phyloP scores from a whole-genome alignment of 2,888 invertebrate genomes.

The Myopa testacea region DNA sequence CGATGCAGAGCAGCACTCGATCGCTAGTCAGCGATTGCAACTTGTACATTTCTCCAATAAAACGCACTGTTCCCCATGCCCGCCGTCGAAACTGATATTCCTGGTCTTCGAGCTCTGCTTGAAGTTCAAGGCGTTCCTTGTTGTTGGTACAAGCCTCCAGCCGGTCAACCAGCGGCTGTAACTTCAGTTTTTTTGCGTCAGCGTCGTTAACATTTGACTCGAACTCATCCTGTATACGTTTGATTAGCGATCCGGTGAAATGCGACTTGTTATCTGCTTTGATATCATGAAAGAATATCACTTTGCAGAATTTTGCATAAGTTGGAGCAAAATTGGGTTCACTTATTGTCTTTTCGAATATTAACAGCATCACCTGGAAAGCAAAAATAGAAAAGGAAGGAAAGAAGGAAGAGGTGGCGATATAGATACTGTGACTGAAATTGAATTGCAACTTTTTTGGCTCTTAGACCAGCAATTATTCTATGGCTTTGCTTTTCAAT shows the following conservation, averaged over 20 bases:
- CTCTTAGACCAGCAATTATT: not conserved
- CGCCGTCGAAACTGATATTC: slow-evolving; percentile 65
- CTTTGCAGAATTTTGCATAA: slow-evolving; percentile 65
- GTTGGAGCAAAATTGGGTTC: slow-evolving; percentile 66
- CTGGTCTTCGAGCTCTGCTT: slow-evolving; percentile 63
- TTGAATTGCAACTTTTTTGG: not conserved
- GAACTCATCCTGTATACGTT: slow-evolving; percentile 62
- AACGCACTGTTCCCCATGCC: slow-evolving; percentile 66
- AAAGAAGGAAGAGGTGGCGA: not conserved
- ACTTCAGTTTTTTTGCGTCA: slow-evolving; percentile 61
- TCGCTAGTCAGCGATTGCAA: slow-evolving; percentile 58
- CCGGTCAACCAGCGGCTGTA: slow-evolving; percentile 59
- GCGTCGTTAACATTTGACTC: slow-evolving; percentile 65
- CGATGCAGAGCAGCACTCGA: slow-evolving; percentile 60
- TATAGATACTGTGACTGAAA: not conserved
- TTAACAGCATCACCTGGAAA: slow-evolving; percentile 61
- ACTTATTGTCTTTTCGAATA: slow-evolving; percentile 65
- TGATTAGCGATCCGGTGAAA: slow-evolving; percentile 58
- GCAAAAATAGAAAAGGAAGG: slow-evolving; percentile 13
- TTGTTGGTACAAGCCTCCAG: slow-evolving; percentile 55
- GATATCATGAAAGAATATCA: slow-evolving; percentile 59
- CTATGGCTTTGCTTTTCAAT: too few species aligned
- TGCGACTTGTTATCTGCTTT: slow-evolving; percentile 59
- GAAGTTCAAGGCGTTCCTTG: slow-evolving; percentile 58
- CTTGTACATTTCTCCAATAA: slow-evolving; percentile 65